phyloP scores from a whole-genome alignment of 23 tunicate species.

The Botrylloides violaceus region DNA sequence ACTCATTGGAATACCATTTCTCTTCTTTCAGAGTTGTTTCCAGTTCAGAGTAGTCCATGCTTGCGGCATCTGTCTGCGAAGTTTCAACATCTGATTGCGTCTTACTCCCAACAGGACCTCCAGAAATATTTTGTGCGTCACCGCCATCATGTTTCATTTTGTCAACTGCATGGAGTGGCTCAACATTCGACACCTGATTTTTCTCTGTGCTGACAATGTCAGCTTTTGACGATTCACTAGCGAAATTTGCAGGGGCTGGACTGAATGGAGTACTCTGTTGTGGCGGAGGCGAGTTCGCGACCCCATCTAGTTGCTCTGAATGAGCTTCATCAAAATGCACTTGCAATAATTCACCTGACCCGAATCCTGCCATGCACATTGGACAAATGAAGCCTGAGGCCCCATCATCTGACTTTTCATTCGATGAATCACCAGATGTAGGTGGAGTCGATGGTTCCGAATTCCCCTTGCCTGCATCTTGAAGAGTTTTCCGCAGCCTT shows the following conservation, averaged over 20 bases:
- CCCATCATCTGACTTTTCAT: neutral
- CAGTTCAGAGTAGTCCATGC: neutral
- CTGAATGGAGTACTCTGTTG: neutral
- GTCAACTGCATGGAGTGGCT: conserved; percentile 22
- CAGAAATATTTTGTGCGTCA: neutral
- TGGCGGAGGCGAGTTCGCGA: neutral
- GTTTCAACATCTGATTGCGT: neutral
- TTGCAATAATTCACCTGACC: conserved; percentile 47
- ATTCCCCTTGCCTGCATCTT: neutral
- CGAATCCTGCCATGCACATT: conserved; percentile 66
- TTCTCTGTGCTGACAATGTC: conserved; percentile 4
- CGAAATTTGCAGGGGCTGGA: neutral
- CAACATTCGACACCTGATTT: neutral
- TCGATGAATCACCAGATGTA: neutral
- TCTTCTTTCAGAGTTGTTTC: conserved; percentile 63
- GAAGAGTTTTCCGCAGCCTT: conserved; percentile 16
- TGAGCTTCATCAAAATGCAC: conserved; percentile 65
- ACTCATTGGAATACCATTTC: conserved; percentile 77
- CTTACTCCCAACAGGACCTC: neutral
- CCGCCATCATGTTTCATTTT: neutral
- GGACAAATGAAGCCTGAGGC: conserved; percentile 86
- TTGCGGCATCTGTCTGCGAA: conserved; percentile 35
- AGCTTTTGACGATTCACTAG: neutral
- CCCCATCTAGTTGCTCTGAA: neutral
- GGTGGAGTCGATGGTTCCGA: neutral